These are phyloP conservation scores for Dipodomys merriami DNA, from an alignment of 2,113 vertebrate species.

Conservation along the genomic window DNA sequence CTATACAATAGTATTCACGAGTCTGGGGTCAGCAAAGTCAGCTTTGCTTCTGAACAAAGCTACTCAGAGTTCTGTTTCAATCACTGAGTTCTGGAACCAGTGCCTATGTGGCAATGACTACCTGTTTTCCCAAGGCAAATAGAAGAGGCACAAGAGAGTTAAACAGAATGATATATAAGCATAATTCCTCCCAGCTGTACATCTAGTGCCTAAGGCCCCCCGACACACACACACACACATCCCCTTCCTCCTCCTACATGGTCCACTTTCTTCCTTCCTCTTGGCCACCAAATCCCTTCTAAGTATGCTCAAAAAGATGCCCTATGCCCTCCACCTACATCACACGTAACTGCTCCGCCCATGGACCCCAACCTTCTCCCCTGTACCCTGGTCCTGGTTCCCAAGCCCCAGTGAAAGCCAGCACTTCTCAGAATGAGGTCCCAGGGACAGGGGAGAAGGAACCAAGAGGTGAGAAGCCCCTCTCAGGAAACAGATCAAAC, in stretches of 20 bases:
- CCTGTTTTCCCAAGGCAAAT: background rate
- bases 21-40: background rate
- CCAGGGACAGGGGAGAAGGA: background rate
- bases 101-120: background rate
- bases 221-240: no score
- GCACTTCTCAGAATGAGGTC: background rate
- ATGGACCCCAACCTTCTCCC: background rate
- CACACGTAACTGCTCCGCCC: background rate
- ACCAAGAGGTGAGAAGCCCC: background rate
- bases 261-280: background rate
- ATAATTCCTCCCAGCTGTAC: background rate
- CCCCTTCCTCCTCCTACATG: background rate
- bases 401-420: background rate
- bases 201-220: background rate
- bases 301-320: background rate
- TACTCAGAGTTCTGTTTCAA: background rate
- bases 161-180: background rate
- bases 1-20: accelerated
- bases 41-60: background rate
- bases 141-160: background rate
- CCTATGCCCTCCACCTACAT: background rate
- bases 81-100: background rate
- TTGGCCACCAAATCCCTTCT: background rate
- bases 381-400: background rate
- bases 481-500: background rate